Evolutionary conservation across 1,140 invertebrate genomes (phyloP), one percentile per base, ranked within the genome.

Genomic region (Drosophila ananassae): DNA sequence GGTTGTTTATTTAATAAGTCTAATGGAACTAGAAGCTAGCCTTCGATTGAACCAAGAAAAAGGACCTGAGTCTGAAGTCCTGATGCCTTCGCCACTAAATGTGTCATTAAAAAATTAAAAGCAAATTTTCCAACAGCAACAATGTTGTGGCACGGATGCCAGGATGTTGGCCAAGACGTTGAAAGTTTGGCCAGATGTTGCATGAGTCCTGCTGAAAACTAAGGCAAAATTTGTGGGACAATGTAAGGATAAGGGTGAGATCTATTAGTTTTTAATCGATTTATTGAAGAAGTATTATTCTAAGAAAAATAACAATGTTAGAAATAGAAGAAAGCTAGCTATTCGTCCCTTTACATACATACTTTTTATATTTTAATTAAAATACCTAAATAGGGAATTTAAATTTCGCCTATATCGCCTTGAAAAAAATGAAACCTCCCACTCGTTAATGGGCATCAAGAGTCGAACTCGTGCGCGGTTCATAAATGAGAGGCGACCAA

Each of bases 51-150:
- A 17, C 34, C 2, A n/a, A n/a, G 34, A n/a, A 37, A 12, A 37
- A 37, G 34, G 34, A 37, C 34, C 10, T 37, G 60, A 59, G 13
- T n/a, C 10, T 37, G 34, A n/a, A 52, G n/a, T 13, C 10, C 17
- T 24, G 39, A 22, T 52, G 37, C 22, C 22, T 53, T 6, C 8
- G 34, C 34, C 62, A 69, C 74, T 73, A 72, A 84, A 75, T 76
- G 77, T 68, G 80, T 79, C 81, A 84, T 84, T 84, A 84, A 85
- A 84, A 80, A 85, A 84, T 85, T 84, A 84, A 79, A 85, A 77
- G 80, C 66, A 63, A 83, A 79, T 79, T 73, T 58, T 72, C 56
- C 56, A 60, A 47, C 79, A 81, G 75, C 77, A 80, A 84, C 79
- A 83, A 71, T 82, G 79, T 79, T 75, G 41, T 22, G 22, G n/a